phyloP scores from a whole-genome alignment of 2,797 vertebrate genomes.

The Leucoraja ocellata region DNA sequence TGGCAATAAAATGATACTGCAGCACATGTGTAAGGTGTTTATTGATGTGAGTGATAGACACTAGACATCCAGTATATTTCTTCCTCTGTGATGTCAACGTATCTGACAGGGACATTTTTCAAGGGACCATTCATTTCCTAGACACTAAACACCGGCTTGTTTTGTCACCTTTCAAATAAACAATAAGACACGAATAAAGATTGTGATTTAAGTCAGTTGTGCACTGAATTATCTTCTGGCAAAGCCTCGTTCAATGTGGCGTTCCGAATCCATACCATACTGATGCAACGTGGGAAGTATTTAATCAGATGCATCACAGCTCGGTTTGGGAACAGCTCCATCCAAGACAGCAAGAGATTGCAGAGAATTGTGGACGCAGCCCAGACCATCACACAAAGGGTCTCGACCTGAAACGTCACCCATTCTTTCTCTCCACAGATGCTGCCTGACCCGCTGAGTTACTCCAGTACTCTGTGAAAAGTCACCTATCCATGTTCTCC shows the following conservation, averaged over 20 bases:
- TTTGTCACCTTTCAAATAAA: background rate
- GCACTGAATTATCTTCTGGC: background rate
- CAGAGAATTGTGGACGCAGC: no score
- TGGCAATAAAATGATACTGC: background rate
- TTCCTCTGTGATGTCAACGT: background rate
- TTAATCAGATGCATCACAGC: no score
- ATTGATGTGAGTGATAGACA: background rate
- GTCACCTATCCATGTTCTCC: no score
- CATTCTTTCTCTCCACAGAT: no score
- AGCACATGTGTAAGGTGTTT: background rate
- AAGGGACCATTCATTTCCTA: conserved; percentile 24
- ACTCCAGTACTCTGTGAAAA: no score
- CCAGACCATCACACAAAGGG: no score
- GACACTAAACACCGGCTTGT: background rate
- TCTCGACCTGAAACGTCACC: no score
- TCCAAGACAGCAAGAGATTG: no score
- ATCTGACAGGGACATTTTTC: background rate
- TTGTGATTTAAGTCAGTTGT: background rate
- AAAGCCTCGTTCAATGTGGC: background rate
- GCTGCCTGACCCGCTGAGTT: no score
- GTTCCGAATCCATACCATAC: background rate
- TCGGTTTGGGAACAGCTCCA: no score
- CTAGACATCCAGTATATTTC: background rate
- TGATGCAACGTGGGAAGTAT: background rate
- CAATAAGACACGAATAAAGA: background rate